These are phyloP conservation scores for Nettapus auritus DNA, from an alignment of 2,113 vertebrate species.

Conservation along the genomic window DNA sequence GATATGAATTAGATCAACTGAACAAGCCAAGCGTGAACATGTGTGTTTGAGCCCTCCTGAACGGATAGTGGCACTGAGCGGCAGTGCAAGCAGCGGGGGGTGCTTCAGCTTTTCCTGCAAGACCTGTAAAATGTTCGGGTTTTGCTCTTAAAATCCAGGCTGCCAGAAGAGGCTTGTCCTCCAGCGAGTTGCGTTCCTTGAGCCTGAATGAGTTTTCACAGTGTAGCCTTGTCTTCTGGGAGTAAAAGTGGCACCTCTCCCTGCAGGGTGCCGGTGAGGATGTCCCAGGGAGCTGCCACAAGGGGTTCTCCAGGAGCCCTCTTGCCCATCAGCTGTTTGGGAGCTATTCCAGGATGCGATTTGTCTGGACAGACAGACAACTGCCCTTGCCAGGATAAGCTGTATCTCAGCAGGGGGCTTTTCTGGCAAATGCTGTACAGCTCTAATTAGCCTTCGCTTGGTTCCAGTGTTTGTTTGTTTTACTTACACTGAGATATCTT, in stretches of 20 bases:
- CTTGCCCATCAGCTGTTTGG: not conserved
- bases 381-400: not conserved
- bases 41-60: not conserved
- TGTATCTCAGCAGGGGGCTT: constrained; percentile 27
- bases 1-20: not conserved
- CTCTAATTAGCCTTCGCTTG: constrained; percentile 34
- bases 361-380: not conserved
- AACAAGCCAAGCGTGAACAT: not conserved
- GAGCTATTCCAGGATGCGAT: not conserved
- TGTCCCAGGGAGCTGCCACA: fast-evolving
- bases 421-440: not conserved
- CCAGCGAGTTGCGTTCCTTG: not conserved
- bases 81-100: not conserved
- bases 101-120: not conserved
- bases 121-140: not conserved
- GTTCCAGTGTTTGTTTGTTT: constrained; percentile 43
- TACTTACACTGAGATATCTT: not conserved
- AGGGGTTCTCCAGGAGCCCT: not conserved
- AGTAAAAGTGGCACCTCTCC: not conserved
- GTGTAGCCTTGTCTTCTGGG: fast-evolving
- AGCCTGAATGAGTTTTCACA: not conserved
- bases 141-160: not conserved
- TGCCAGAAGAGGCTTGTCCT: not conserved
- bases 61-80: not conserved
- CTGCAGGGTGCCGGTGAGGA: not conserved